Conservation (phyloP, 2,888 invertebrate genomes). For the Lepidocyrtoides sp. region DNA sequence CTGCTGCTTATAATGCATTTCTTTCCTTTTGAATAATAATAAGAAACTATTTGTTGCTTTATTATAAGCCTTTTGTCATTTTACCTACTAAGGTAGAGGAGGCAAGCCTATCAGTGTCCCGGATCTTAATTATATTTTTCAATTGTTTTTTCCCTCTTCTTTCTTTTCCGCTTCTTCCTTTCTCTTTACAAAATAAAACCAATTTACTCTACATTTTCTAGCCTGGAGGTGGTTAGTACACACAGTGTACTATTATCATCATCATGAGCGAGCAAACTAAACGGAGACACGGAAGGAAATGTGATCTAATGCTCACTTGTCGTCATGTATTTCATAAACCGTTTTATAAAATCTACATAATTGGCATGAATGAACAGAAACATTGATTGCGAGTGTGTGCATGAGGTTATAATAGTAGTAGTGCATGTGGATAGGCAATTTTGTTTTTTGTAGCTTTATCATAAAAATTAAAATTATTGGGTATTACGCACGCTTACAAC, state of each 20-base stretch:
- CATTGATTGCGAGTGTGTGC: not conserved
- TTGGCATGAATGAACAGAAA: constrained; percentile 9
- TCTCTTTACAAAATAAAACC: constrained; percentile 44
- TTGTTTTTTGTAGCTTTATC: not conserved
- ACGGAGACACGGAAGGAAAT: constrained; percentile 65
- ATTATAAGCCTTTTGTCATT: constrained; percentile 68
- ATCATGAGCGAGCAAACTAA: not conserved
- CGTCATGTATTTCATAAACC: constrained; percentile 64
- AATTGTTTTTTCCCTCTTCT: constrained; percentile 71
- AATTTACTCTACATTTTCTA: constrained; percentile 56
- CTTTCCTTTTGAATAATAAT: constrained; percentile 4
- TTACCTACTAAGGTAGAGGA: not conserved
- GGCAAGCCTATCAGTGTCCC: constrained; percentile 61
- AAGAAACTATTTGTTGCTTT: constrained; percentile 76
- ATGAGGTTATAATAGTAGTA: not conserved
- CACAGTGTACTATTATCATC: not conserved
- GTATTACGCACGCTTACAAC: not conserved
- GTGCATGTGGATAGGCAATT: not conserved
- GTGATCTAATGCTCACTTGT: constrained; percentile 81
- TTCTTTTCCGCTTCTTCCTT: constrained; percentile 20
- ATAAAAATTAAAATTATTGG: not conserved
- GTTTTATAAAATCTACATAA: constrained; percentile 28
- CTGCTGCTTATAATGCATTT: not conserved
- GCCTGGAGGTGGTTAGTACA: constrained; percentile 32
- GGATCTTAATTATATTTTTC: constrained; percentile 81